Evolutionary conservation across 2,797 vertebrate species (phyloP).

Genomic region (Ataeniobius toweri): DNA sequence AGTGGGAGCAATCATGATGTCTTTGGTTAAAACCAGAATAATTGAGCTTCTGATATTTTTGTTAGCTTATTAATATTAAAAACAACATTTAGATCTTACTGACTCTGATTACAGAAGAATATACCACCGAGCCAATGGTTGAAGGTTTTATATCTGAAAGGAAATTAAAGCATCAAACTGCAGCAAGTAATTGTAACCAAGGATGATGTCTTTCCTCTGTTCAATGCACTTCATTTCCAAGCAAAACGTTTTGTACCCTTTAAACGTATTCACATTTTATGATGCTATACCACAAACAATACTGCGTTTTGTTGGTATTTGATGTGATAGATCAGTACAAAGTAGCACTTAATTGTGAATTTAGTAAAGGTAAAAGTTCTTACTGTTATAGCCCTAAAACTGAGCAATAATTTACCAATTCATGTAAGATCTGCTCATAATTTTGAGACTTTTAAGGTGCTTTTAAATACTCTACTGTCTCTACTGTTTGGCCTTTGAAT

Average conservation of each 20-base stretch:
- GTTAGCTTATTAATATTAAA: no score
- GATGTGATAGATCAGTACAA: no score
- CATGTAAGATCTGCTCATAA: background rate
- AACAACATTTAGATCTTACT: no score
- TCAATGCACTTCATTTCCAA: background rate
- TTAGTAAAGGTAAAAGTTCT: background rate
- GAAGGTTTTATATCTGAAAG: background rate
- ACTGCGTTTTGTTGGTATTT: background rate
- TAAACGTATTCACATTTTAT: background rate
- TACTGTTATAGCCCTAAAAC: background rate
- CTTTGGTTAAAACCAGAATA: conserved; percentile 20
- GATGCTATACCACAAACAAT: background rate
- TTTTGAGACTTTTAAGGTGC: no score
- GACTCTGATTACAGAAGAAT: conserved; percentile 4
- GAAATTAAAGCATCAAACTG: background rate
- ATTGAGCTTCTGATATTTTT: conserved; percentile 8
- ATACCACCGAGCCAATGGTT: no score
- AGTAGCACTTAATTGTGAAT: background rate
- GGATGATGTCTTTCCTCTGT: background rate
- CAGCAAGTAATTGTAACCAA: background rate
- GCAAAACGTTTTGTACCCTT: background rate
- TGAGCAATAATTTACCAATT: background rate
- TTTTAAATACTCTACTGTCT: no score
- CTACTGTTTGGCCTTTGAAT: no score
- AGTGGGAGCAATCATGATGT: conserved; percentile 1